Conservation (phyloP, 2,888 invertebrate species). For the Scotopteryx bipunctaria region DNA sequence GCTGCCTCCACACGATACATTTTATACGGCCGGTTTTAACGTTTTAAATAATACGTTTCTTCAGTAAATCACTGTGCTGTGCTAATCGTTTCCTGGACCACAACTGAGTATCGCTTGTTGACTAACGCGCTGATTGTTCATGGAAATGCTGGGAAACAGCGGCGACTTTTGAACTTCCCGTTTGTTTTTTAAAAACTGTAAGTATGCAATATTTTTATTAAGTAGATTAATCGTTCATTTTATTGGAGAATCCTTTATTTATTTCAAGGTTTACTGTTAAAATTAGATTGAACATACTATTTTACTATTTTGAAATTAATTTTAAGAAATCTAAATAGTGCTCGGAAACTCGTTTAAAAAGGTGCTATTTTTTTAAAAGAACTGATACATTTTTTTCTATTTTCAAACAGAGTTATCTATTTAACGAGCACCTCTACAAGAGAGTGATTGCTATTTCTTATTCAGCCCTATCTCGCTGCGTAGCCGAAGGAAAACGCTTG, state of each 20-base stretch:
- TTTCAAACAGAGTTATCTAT: slow-evolving; percentile 4
- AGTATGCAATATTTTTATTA: slow-evolving; percentile 43
- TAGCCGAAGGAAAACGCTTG: slow-evolving; percentile 33
- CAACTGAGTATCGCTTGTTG: slow-evolving; percentile 52
- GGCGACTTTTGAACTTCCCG: slow-evolving; percentile 45
- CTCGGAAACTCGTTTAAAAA: background rate
- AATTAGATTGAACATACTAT: background rate
- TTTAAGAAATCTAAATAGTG: background rate
- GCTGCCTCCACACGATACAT: slow-evolving; percentile 40
- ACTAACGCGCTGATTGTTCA: slow-evolving; percentile 42
- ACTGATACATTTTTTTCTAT: background rate
- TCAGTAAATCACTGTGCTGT: slow-evolving; percentile 62
- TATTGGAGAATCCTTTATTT: background rate
- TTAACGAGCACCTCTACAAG: slow-evolving; percentile 17
- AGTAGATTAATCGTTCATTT: background rate
- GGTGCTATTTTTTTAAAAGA: background rate
- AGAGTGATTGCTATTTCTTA: slow-evolving; percentile 38
- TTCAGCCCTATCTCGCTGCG: slow-evolving; percentile 35
- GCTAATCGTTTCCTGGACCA: slow-evolving; percentile 45
- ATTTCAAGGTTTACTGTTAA: too few species aligned
- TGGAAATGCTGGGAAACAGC: slow-evolving; percentile 45
- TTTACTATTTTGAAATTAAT: background rate
- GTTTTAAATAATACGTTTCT: slow-evolving; percentile 62
- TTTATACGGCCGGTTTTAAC: slow-evolving; percentile 57
- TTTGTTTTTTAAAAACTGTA: slow-evolving; percentile 45